A percentile compares a stretch with the other conserved stretches of the same genome.
phyloP scores from a whole-genome alignment of 2,888 invertebrate genomes.

The Brachyptera putata region DNA sequence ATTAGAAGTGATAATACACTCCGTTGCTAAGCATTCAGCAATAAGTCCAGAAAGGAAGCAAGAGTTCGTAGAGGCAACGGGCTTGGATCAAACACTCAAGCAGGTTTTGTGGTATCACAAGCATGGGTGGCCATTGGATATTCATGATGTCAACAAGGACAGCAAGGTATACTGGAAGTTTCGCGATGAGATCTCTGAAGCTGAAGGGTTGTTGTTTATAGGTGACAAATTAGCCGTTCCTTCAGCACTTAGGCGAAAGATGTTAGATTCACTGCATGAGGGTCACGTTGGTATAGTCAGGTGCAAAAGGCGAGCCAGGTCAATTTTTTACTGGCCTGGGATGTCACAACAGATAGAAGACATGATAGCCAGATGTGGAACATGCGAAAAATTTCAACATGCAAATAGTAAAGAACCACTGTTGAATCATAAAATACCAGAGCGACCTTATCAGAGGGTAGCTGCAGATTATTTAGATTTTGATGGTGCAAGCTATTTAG shows the following conservation, averaged over 20 bases:
- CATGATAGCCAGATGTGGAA: background rate
- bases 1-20: conserved; percentile 10
- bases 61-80: background rate
- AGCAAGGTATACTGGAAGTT: background rate
- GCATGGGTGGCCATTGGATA: conserved; percentile 15
- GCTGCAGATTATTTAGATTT: conserved; percentile 38
- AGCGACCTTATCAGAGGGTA: conserved; percentile 37
- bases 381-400: conserved; percentile 7
- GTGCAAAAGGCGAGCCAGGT: conserved; percentile 1
- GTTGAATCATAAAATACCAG: conserved; percentile 35
- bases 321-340: conserved; percentile 11
- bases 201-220: conserved; percentile 5
- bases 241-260: background rate
- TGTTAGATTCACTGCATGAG: conserved; percentile 15
- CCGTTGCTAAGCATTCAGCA: background rate
- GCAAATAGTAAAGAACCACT: conserved; percentile 34
- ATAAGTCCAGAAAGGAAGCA: conserved; percentile 7
- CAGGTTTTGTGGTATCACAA: background rate
- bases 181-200: background rate
- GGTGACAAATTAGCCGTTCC: background rate
- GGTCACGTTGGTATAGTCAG: conserved; percentile 12
- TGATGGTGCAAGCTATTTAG: conserved; percentile 32
- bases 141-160: background rate
- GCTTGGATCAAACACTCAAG: background rate
- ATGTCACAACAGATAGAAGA: conserved; percentile 10